Percentiles rank a stretch among this genome's conserved stretches.
Conservation (phyloP, 1,140 invertebrate genomes). For the Zaprionus davidi region DNA sequence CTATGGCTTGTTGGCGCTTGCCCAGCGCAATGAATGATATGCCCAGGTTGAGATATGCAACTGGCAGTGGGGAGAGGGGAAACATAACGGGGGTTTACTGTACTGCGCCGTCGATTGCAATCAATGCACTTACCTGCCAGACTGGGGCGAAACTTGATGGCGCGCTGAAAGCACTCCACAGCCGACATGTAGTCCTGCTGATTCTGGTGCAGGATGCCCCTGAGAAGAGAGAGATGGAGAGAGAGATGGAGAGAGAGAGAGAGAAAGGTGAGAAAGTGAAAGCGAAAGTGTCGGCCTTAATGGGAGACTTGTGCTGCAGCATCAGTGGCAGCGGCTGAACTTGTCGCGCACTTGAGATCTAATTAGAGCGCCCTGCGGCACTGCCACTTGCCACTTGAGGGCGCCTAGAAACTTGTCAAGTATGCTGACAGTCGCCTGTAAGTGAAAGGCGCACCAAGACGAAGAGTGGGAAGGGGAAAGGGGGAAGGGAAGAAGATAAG, state of each 20-base stretch:
- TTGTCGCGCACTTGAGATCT: conserved; percentile 59
- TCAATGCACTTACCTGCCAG: conserved; percentile 93
- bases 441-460: conserved; percentile 28
- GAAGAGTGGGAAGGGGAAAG: background rate
- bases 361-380: conserved; percentile 62
- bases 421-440: conserved; percentile 20
- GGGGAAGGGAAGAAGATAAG: background rate
- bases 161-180: conserved; percentile 95
- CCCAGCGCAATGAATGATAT: conserved; percentile 93
- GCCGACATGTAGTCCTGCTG: conserved; percentile 94
- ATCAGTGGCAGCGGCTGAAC: conserved; percentile 64
- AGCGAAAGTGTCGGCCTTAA: conserved; percentile 55
- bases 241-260: conserved; percentile 17
- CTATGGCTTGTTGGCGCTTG: conserved; percentile 92
- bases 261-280: conserved; percentile 14
- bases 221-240: conserved; percentile 86
- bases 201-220: conserved; percentile 96
- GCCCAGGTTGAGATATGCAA: conserved; percentile 97
- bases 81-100: background rate
- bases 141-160: conserved; percentile 96
- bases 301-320: background rate
- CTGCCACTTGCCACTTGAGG: conserved; percentile 20
- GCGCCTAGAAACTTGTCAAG: conserved; percentile 50
- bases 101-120: no score
- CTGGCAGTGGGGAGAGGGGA: conserved; percentile 84